Base-by-base conservation (phyloP, 2,113 vertebrate species). In the Carassius gibelio region DNA sequence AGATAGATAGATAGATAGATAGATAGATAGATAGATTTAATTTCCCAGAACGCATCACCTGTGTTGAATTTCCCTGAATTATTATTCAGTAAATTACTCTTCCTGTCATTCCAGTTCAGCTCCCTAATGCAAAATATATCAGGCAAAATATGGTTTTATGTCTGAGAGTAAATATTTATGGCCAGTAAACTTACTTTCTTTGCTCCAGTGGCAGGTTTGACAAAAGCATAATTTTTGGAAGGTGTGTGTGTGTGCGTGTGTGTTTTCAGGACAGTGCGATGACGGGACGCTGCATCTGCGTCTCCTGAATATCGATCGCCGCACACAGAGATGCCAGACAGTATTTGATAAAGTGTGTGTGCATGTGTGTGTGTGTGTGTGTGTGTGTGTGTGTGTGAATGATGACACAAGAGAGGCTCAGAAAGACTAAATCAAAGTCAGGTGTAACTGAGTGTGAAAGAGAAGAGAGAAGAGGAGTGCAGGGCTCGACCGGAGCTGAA, bases 241-340 rank as follows among this genome's bases (percentile, higher is more conserved):
- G 17, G n/a, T 50, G 48, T 13, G 48, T 50, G 3, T 48, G 48
- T 48, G 52, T 21, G 30, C 21, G 23, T 34, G 75, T 21, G 26
- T 23, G 75, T 80, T 38, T 23, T 80, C 59, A 64, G 59, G 19
- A 80, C 59, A 45, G 59, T 36, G 19, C 45, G 59, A 36, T 81
- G 78, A 81, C 15, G 23, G 61, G 5, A 81, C 61, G 3, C 21
- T 62, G 61, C 78, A 19, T 21, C 9, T 81, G 23, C 10, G 15
- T 8, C 42, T 45, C 45, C 62, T 81, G 62, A 81, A 69, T 69
- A 81, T 34, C 19, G 79, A 81, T 81, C 45, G 19, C 17, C 26
- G 10, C 45, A 89, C 85, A 84, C 84, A 89, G 19, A 69, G 21
- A 55, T n/a, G 62, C 86, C 82, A 62, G 34, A 74, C 50, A n/a